Base-by-base conservation (phyloP, 37 sponge, comb jelly and placozoan species). In the Agelas oroides region DNA sequence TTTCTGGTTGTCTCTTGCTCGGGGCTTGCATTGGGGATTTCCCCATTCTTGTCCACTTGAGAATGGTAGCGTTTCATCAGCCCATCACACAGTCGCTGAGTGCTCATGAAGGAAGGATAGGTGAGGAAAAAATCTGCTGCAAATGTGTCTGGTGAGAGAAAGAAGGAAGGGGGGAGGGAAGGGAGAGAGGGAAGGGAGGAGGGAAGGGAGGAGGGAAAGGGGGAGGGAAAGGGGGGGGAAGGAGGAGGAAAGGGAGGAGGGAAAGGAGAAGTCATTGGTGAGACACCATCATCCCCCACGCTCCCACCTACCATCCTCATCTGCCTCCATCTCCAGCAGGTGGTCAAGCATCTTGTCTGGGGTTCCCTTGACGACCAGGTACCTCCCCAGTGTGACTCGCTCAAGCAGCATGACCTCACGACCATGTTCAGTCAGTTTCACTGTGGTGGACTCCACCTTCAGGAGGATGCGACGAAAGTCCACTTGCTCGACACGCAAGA, bases 101-200 rank as follows among this genome's bases (percentile, higher is more conserved):
- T 78, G 11, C 82, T 71, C 35, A 95, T 89, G 87, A 95, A 95
- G 32, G 84, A 83, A 17, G 87, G 84, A 58, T 89, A 85, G 30
- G 96, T 92, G 61, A 95, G 84, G 85, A 92, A 95, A 86, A 95
- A 95, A 28, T 95, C 96, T 31, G 84, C 61, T 38, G 89, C 83
- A 83, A 95, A 95, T 6, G 74, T 64, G 67, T 90, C 93, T 94
- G 79, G 27, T 78, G 8, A 24, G 33, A 34, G 53, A 33, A 12
- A 21, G 25, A 34, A 32, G 37, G 63, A 31, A 18, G 62, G 62
- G 62, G 62, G 62, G 39, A 36, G 18, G 39, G 71, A 16, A 37
- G 39, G 37, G 39, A 53, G 20, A 34, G 70, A 66, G 27, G 68
- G 21, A 33, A 18, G 39, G 36, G n/a, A 30, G 23, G 33, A 28